Conservation (phyloP, 2,797 vertebrate species). For the Pseudochaenichthys georgianus region DNA sequence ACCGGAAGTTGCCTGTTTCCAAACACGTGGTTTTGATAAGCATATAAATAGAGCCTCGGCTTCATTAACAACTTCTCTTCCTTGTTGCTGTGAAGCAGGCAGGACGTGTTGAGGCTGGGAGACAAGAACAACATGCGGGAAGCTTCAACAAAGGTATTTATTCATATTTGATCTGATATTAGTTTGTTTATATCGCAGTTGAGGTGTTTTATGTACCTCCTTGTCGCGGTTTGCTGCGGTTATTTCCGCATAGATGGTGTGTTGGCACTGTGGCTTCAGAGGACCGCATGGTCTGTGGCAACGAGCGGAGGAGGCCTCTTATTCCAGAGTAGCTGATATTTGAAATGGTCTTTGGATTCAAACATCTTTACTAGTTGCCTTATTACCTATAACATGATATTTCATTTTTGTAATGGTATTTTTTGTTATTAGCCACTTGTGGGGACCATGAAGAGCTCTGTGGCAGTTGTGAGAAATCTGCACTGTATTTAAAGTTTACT, state of each 20-base stretch:
- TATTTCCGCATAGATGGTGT: not conserved
- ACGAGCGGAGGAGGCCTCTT: not conserved
- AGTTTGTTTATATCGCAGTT: not conserved
- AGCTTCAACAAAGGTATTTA: not conserved
- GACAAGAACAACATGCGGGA: fast-evolving
- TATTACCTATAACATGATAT: too few species aligned
- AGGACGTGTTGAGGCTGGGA: fast-evolving
- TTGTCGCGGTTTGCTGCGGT: not conserved
- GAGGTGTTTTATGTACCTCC: not conserved
- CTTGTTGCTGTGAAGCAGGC: not conserved
- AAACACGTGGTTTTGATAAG: constrained; percentile 78
- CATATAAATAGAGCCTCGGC: constrained; percentile 66
- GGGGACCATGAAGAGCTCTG: too few species aligned
- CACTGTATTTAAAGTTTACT: not conserved
- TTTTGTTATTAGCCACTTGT: not conserved
- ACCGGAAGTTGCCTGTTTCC: constrained; percentile 78
- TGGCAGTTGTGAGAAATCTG: too few species aligned
- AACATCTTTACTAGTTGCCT: too few species aligned
- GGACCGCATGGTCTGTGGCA: constrained; percentile 44
- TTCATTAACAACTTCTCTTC: constrained; percentile 32
- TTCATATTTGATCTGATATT: fast-evolving
- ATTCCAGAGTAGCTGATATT: too few species aligned
- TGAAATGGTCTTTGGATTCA: too few species aligned
- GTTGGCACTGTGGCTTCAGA: constrained; percentile 16
- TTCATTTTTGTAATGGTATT: too few species aligned